Evolutionary conservation across 35 echinoderm and acorn worm species (phyloP).

Genomic region (Acanthaster planci): DNA sequence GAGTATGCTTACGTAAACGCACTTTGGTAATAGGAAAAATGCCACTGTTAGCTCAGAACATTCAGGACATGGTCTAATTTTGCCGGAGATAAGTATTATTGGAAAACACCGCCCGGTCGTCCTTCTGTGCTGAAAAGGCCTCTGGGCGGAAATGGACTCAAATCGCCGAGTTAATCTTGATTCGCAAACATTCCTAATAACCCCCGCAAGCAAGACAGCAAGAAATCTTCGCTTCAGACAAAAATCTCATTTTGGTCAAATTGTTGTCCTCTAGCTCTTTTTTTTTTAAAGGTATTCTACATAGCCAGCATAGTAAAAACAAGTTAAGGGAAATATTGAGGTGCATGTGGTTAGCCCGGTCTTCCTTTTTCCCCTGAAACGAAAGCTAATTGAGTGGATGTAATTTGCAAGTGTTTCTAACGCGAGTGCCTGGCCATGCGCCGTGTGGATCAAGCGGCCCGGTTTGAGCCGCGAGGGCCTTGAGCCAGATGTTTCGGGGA

Average conservation of each 20-base stretch:
- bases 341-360: not conserved
- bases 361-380: not conserved
- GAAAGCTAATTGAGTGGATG: conserved; percentile 31
- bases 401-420: conserved; percentile 34
- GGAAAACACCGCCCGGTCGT: conserved; percentile 1
- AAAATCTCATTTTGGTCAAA: conserved; percentile 17
- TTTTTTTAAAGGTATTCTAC: not conserved
- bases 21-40: not conserved
- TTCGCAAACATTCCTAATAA: conserved; percentile 23
- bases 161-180: conserved; percentile 33
- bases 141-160: conserved; percentile 28
- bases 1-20: not conserved
- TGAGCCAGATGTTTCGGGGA: conserved; percentile 13
- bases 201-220: conserved; percentile 14
- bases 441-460: not conserved
- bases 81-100: conserved; percentile 22
- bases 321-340: not conserved
- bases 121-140: not conserved
- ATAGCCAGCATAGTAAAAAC: not conserved
- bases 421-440: conserved; percentile 17
- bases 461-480: conserved; percentile 7
- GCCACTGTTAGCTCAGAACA: not conserved
- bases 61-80: not conserved
- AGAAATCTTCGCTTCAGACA: conserved; percentile 1
- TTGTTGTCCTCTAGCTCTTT: not conserved